Evolutionary conservation across 2,888 invertebrate species (phyloP).

Genomic region (Stenodera caucasica): DNA sequence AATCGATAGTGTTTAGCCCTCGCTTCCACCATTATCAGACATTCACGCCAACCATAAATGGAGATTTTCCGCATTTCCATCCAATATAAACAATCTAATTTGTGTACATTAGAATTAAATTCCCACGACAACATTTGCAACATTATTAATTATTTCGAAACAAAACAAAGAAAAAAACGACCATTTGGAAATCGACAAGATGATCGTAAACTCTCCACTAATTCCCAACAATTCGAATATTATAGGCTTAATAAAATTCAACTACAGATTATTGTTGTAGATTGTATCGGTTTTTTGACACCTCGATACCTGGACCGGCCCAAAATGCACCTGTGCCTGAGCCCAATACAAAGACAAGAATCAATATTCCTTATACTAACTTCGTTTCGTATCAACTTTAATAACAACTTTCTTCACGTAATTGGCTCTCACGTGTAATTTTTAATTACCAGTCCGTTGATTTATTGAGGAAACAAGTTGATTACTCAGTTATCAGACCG

Average conservation of each 20-base stretch:
- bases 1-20: slow-evolving; percentile 35
- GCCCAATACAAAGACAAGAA: neutral
- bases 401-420: slow-evolving; percentile 16
- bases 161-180: no score
- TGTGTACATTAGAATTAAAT: slow-evolving; percentile 18
- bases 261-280: slow-evolving; percentile 17
- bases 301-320: slow-evolving; percentile 21
- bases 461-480: slow-evolving; percentile 10
- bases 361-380: no score
- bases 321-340: slow-evolving; percentile 19
- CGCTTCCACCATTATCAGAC: slow-evolving; percentile 30
- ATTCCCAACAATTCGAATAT: no score
- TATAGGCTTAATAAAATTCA: neutral
- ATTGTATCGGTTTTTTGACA: slow-evolving; percentile 24
- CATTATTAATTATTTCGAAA: neutral
- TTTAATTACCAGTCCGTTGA: slow-evolving; percentile 21
- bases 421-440: slow-evolving; percentile 16
- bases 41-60: slow-evolving; percentile 20
- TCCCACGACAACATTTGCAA: neutral
- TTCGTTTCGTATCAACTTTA: slow-evolving; percentile 21
- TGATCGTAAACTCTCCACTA: no score
- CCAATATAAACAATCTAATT: slow-evolving; percentile 20
- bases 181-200: no score
- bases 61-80: slow-evolving; percentile 17
- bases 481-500: neutral